Conservation (phyloP, 2,888 invertebrate species). For the Habroteleia sp. region DNA sequence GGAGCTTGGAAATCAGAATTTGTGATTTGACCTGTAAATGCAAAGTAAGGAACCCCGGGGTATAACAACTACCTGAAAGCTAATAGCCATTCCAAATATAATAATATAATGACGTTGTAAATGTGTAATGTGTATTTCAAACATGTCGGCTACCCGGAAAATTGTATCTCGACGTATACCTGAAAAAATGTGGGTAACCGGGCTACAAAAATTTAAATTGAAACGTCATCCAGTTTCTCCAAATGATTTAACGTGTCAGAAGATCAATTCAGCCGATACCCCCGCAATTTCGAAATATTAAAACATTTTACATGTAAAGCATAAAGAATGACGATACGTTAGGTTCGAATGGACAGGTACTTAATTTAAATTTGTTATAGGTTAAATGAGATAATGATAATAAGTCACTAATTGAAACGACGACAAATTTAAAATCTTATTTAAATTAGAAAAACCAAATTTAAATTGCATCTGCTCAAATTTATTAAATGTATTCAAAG, state of each 20-base stretch:
- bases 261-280: conserved; percentile 25
- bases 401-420: too few species aligned
- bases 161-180: conserved; percentile 17
- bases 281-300: conserved; percentile 13
- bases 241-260: conserved; percentile 47
- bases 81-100: conserved; percentile 48
- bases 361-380: too few species aligned
- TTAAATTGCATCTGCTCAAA: too few species aligned
- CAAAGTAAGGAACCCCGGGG: neutral
- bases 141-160: conserved; percentile 37
- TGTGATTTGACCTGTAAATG: conserved; percentile 36
- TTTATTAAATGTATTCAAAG: too few species aligned
- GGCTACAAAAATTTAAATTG: conserved; percentile 45
- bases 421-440: too few species aligned
- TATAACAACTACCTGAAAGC: conserved; percentile 48
- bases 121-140: conserved; percentile 45
- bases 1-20: conserved; percentile 4
- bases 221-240: conserved; percentile 38
- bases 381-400: too few species aligned
- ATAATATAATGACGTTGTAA: conserved; percentile 48
- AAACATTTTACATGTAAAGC: conserved; percentile 34
- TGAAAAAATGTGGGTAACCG: conserved; percentile 46
- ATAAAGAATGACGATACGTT: too few species aligned
- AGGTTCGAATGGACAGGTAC: too few species aligned
- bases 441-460: too few species aligned